Conservation (phyloP, 2,888 invertebrate genomes). For the Xestia xanthographa region DNA sequence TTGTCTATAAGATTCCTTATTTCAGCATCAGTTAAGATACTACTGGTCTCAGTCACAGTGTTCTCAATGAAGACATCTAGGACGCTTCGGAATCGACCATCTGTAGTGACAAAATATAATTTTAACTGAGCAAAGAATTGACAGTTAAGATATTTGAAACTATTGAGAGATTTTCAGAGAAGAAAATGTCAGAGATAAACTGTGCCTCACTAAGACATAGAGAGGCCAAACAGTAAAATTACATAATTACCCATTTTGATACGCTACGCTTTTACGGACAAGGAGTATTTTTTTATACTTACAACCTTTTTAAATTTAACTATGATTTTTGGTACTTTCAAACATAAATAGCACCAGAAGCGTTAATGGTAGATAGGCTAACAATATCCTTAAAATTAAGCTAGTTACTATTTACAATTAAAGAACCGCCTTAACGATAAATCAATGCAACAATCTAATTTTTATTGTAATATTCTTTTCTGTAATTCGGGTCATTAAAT, state of each 20-base stretch:
- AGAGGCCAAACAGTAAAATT: too few species aligned
- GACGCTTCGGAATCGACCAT: constrained; percentile 23
- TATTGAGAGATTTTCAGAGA: not conserved
- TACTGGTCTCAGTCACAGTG: constrained; percentile 31
- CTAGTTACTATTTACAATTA: not conserved
- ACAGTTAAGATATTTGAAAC: not conserved
- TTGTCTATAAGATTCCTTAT: constrained; percentile 55
- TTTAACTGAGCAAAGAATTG: not conserved
- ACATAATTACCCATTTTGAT: not conserved
- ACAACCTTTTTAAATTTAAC: too few species aligned
- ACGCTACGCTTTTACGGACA: not conserved
- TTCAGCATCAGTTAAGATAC: constrained; percentile 48
- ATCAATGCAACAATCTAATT: too few species aligned
- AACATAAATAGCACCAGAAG: too few species aligned
- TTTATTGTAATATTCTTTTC: not conserved
- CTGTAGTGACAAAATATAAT: not conserved
- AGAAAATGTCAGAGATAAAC: not conserved
- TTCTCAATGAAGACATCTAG: constrained; percentile 59
- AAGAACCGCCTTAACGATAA: not conserved
- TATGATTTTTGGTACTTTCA: too few species aligned
- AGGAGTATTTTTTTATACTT: too few species aligned
- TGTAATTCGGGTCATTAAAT: not conserved
- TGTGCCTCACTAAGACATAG: too few species aligned
- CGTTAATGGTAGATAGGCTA: too few species aligned
- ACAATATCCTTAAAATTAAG: not conserved